A percentile compares a stretch with the other conserved stretches of the same genome.
Evolutionary conservation across 2,113 vertebrate genomes (phyloP).

Genomic region (Haemorhous mexicanus): DNA sequence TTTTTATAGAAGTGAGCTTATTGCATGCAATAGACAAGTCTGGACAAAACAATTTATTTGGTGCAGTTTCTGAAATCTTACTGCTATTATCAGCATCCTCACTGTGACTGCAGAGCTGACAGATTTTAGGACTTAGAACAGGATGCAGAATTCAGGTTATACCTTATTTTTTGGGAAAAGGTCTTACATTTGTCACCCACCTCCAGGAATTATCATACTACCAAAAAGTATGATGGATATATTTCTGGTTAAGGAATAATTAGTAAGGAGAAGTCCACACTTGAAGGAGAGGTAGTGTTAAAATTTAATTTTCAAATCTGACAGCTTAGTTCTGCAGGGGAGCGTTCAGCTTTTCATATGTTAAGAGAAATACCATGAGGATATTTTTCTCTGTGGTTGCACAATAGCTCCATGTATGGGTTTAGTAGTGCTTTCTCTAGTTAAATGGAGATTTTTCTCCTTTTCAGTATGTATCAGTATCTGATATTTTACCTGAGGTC

Average conservation of each 20-base stretch:
- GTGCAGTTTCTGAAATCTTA: conserved; percentile 7
- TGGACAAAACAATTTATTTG: conserved; percentile 59
- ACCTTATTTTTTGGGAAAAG: neutral
- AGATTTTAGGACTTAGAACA: neutral
- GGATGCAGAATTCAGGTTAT: neutral
- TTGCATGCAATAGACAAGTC: conserved; percentile 66
- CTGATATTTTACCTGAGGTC: neutral
- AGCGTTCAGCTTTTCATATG: neutral
- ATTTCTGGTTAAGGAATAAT: neutral
- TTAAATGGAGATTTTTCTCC: neutral
- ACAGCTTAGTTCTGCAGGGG: neutral
- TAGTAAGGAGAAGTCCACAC: neutral
- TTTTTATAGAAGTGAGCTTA: conserved; percentile 62
- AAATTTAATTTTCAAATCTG: neutral
- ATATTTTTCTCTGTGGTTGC: neutral
- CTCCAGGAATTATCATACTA: neutral
- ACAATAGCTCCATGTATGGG: neutral
- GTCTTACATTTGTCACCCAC: neutral
- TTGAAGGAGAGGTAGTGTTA: neutral
- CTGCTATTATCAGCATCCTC: neutral
- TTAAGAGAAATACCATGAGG: neutral
- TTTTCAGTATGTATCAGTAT: neutral
- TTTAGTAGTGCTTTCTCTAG: neutral
- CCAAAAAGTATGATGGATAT: neutral
- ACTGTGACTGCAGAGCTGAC: neutral